Conservation (phyloP, 2,888 invertebrate genomes). For the Lumbricus terrestris region DNA sequence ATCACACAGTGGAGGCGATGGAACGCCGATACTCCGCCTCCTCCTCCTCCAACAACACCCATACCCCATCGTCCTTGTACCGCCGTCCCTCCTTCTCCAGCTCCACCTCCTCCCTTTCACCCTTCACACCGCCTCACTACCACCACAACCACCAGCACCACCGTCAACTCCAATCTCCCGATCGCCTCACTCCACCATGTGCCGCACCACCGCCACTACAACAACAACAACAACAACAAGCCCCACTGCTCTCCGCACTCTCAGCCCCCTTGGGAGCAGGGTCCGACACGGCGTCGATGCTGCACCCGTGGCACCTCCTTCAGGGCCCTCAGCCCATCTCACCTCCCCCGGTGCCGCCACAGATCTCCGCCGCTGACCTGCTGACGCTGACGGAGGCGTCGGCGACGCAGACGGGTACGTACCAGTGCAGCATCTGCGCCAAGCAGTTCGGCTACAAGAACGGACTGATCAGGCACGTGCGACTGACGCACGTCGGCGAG, state of each 20-base stretch:
- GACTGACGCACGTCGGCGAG: constrained; percentile 40
- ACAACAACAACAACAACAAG: neutral
- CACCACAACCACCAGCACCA: neutral
- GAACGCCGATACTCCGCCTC: neutral
- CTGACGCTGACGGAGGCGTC: constrained; percentile 35
- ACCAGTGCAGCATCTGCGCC: constrained; percentile 45
- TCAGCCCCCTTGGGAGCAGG: neutral
- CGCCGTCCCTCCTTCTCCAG: neutral
- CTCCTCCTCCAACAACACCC: too few relatives aligned
- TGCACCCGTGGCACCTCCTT: neutral
- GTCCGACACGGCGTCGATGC: neutral
- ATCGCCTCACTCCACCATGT: neutral
- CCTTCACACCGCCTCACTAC: neutral
- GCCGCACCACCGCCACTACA: too few relatives aligned
- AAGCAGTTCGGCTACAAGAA: constrained; percentile 50
- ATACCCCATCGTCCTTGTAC: neutral
- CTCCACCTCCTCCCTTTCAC: neutral
- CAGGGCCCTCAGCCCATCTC: constrained; percentile 31
- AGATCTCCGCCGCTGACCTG: constrained; percentile 34
- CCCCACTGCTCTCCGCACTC: neutral
- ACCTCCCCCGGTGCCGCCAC: constrained; percentile 34
- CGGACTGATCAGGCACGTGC: constrained; percentile 48
- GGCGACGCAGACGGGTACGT: constrained; percentile 36
- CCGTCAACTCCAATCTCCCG: neutral
- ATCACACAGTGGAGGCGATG: neutral